These are phyloP conservation scores for Dasysyrphus albostriatus DNA, from an alignment of 2,888 invertebrate genomes.

Conservation along the genomic window DNA sequence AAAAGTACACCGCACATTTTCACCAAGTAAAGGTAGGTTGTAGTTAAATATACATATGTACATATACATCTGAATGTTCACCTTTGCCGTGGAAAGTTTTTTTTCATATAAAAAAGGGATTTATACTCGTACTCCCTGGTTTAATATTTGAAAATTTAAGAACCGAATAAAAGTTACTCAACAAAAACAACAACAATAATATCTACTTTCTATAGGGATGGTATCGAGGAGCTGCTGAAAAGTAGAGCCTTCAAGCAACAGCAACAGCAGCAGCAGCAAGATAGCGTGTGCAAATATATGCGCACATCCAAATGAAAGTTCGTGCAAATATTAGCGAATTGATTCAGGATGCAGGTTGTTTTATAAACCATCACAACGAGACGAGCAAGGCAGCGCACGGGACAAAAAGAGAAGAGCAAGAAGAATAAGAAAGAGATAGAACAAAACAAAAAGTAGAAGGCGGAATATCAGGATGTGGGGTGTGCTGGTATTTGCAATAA, in stretches of 20 bases:
- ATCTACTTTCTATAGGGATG: constrained; percentile 12
- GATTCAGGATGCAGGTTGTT: constrained; percentile 68
- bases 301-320: constrained; percentile 69
- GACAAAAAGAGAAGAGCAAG: background rate
- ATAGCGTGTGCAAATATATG: constrained; percentile 52
- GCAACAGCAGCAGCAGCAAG: background rate
- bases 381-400: background rate
- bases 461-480: constrained; percentile 42
- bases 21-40: background rate
- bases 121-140: background rate
- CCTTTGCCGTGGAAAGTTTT: constrained; percentile 17
- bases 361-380: constrained; percentile 3
- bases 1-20: constrained; percentile 52
- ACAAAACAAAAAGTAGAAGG: background rate
- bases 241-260: constrained; percentile 7
- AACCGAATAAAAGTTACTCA: constrained; percentile 44
- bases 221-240: constrained; percentile 2
- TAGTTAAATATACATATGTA: background rate
- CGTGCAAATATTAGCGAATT: constrained; percentile 74
- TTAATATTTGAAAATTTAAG: constrained; percentile 49
- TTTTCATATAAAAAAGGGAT: constrained; percentile 28
- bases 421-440: background rate
- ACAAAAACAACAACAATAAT: too few species aligned
- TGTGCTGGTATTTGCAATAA: constrained; percentile 72
- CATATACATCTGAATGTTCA: constrained; percentile 7